Conservation (phyloP, 1,140 invertebrate species). For the Melipona quadrifasciata region DNA sequence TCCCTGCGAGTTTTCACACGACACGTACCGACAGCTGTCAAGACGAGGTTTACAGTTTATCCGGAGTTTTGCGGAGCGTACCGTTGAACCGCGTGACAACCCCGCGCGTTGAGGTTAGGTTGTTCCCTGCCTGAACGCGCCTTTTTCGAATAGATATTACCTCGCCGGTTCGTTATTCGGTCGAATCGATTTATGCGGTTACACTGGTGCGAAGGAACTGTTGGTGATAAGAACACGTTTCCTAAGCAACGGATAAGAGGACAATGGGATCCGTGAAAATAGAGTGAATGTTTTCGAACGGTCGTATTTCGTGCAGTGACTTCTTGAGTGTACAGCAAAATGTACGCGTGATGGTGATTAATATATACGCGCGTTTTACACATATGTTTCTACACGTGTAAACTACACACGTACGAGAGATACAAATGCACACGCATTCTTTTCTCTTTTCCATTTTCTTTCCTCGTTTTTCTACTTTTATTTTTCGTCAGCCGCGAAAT, state of each 20-base stretch:
- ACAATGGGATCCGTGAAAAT: constrained; percentile 48
- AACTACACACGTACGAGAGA: not conserved
- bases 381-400: no score
- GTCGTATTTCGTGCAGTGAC: constrained; percentile 64
- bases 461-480: no score
- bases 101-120: constrained; percentile 73
- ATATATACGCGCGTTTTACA: not conserved
- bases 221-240: constrained; percentile 42
- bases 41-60: not conserved
- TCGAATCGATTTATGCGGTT: constrained; percentile 33
- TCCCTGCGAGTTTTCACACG: not conserved
- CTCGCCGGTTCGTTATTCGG: not conserved
- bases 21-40: not conserved
- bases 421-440: not conserved
- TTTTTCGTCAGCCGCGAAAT: not conserved
- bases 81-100: constrained; percentile 15
- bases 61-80: not conserved
- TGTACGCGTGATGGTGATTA: constrained; percentile 63
- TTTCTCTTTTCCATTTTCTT: no score
- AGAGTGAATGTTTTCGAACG: constrained; percentile 67
- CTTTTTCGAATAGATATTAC: constrained; percentile 58
- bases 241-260: constrained; percentile 60
- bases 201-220: constrained; percentile 30
- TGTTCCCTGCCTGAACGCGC: constrained; percentile 57
- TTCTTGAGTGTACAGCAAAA: constrained; percentile 67